A percentile compares a stretch with the other conserved stretches of the same genome.
These are phyloP conservation scores for Marisa cornuarietis DNA, from an alignment of 1,140 invertebrate species.

Conservation along the genomic window DNA sequence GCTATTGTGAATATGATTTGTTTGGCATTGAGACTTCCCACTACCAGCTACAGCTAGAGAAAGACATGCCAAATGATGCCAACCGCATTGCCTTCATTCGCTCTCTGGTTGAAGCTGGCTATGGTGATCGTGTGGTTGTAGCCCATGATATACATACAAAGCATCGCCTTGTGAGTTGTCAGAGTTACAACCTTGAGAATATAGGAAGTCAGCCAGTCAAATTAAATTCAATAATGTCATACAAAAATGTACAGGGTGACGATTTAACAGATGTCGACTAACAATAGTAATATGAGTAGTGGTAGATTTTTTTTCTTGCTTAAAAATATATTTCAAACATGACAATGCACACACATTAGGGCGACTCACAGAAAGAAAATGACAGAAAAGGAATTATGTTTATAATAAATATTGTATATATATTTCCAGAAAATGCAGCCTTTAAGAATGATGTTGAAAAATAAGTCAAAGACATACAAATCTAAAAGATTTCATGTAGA, in stretches of 20 bases:
- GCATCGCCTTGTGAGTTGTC: constrained; percentile 77
- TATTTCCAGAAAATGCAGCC: not conserved
- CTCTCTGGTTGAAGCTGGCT: constrained; percentile 73
- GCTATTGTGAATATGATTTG: constrained; percentile 83
- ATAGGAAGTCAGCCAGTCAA: too few species aligned
- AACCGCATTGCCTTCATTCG: constrained; percentile 76
- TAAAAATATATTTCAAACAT: too few species aligned
- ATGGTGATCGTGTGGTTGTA: constrained; percentile 76
- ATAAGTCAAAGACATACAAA: not conserved
- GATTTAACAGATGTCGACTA: too few species aligned
- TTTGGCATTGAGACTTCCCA: constrained; percentile 84
- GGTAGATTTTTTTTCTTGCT: not conserved
- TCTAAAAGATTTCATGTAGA: not conserved
- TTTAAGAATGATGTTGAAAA: not conserved
- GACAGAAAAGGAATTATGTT: too few species aligned
- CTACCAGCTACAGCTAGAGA: constrained; percentile 75
- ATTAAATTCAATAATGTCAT: too few species aligned
- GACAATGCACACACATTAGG: too few species aligned
- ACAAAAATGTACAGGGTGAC: too few species aligned
- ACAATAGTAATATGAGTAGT: not conserved
- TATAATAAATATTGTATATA: too few species aligned
- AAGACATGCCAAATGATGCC: constrained; percentile 84
- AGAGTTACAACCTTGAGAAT: too few species aligned
- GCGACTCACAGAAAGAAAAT: too few species aligned
- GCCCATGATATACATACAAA: constrained; percentile 89